Evolutionary conservation across 2,888 invertebrate species (phyloP), one percentile per base, ranked within the genome.

Genomic region (Serrognathus titanus): DNA sequence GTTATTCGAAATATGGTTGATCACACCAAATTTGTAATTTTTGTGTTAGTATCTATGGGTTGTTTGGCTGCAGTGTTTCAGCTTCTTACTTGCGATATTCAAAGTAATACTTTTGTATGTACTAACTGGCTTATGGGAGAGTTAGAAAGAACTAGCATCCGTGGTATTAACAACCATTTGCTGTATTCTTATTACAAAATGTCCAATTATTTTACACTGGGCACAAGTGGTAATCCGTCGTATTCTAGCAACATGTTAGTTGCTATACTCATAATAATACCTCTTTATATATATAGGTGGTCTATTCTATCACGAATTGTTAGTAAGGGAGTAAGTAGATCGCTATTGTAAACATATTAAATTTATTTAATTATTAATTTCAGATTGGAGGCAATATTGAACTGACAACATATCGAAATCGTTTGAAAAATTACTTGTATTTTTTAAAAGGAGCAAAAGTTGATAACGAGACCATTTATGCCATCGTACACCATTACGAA

Each of bases 341-440:
- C 9, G 11, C 6, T 39, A 12, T 39, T 11, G 11, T 6, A 12
- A 11, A 5, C 12, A 40, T 9, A 9, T 12, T 40, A 40, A 11
- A 40, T 40, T 4, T 16, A 16, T 3, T 40, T 5, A 8, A 5
- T 6, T 31, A 24, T 48, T 16, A 51, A 12, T 56, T 58, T n/a
- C 39, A 66, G 67, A 58, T 64, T 16, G 63, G 65, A 10, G 64
- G 65, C 8, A 65, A 66, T 38, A 55, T 57, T 1, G 59, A 60
- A 8, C 50, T 66, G 20, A 61, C 66, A 1, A 60, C 62, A 36
- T 62, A 58, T n/a, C 60, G 63, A 46, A 60, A 64, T 39, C 57
- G 54, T 0, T 59, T 66, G 43, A 63, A 59, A 38, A 62, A 53
- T 1, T 69, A 68, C 41, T n/a, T 56, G n/a, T 53, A 52, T 9